These are phyloP conservation scores for Vanessa cardui DNA, from an alignment of 2,888 invertebrate species.

Conservation along the genomic window DNA sequence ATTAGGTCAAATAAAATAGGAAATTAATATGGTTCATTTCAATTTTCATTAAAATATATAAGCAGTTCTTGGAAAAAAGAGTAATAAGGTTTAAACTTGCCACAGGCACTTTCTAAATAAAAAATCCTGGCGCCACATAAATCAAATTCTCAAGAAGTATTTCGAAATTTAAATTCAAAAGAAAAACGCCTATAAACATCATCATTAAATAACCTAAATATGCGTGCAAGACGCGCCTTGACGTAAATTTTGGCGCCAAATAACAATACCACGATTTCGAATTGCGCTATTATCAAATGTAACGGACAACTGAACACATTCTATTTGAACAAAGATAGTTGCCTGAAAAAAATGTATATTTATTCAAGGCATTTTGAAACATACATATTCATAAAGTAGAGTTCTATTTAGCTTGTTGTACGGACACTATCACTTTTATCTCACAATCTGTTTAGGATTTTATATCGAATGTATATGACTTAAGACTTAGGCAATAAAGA, in stretches of 20 bases:
- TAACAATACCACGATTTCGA: constrained; percentile 47
- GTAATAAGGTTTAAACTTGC: not conserved
- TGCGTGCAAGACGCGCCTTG: constrained; percentile 42
- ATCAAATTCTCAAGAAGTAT: not conserved
- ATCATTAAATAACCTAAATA: constrained; percentile 41
- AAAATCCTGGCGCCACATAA: constrained; percentile 15
- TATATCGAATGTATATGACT: not conserved
- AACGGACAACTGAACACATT: constrained; percentile 40
- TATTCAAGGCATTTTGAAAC: not conserved
- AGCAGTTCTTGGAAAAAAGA: not conserved
- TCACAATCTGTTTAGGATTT: not conserved
- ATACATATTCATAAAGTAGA: not conserved
- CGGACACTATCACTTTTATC: constrained; percentile 7
- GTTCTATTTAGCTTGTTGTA: not conserved
- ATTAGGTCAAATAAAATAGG: too few species aligned
- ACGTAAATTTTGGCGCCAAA: constrained; percentile 58
- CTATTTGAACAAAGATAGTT: constrained; percentile 1
- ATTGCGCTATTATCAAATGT: constrained; percentile 42
- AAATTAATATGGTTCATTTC: too few species aligned
- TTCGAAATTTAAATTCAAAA: not conserved
- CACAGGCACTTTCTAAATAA: not conserved
- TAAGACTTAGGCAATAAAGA: not conserved
- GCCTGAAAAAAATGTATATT: not conserved
- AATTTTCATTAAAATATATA: too few species aligned
- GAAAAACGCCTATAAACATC: constrained; percentile 19